phyloP scores from a whole-genome alignment of 30 jellyfish, hydroid and myxozoan species.

The Phacellophora camtschatica region DNA sequence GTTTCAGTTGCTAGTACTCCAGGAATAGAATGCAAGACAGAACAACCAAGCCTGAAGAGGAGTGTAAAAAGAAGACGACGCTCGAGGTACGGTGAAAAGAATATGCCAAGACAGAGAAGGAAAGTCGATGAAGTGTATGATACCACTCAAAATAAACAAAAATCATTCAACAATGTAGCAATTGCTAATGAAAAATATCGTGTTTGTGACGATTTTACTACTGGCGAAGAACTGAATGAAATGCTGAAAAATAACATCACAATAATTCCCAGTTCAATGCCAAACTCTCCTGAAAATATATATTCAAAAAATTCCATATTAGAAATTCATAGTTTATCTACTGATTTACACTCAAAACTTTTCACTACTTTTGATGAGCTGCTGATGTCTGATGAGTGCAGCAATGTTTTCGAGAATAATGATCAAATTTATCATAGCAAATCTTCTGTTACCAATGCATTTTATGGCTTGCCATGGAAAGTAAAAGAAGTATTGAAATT shows the following conservation, averaged over 20 bases:
- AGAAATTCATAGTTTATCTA: slow-evolving; percentile 18
- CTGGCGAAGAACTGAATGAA: slow-evolving; percentile 10
- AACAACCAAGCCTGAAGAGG: neutral
- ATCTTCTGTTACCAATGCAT: neutral
- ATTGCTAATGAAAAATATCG: neutral
- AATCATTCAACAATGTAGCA: neutral
- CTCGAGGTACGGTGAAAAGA: slow-evolving; percentile 12
- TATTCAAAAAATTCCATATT: neutral
- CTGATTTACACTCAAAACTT: slow-evolving; percentile 22
- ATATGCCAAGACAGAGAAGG: slow-evolving; percentile 2
- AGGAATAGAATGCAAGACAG: neutral
- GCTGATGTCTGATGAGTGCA: slow-evolving; percentile 11
- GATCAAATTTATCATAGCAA: neutral
- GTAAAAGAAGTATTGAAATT: slow-evolving; percentile 44
- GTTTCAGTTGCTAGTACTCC: slow-evolving; percentile 42
- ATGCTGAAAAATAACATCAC: neutral
- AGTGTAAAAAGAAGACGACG: slow-evolving; percentile 38
- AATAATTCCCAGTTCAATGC: slow-evolving; percentile 5
- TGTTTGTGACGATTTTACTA: neutral
- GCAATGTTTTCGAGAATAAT: neutral
- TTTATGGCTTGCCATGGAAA: slow-evolving; percentile 79
- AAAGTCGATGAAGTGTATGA: neutral
- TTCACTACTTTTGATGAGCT: slow-evolving; percentile 14
- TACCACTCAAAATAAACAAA: neutral
- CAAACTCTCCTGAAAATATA: neutral